Percentiles rank a stretch among this genome's conserved stretches.
Conservation (phyloP, 2,797 vertebrate species). For the Allobates femoralis region DNA sequence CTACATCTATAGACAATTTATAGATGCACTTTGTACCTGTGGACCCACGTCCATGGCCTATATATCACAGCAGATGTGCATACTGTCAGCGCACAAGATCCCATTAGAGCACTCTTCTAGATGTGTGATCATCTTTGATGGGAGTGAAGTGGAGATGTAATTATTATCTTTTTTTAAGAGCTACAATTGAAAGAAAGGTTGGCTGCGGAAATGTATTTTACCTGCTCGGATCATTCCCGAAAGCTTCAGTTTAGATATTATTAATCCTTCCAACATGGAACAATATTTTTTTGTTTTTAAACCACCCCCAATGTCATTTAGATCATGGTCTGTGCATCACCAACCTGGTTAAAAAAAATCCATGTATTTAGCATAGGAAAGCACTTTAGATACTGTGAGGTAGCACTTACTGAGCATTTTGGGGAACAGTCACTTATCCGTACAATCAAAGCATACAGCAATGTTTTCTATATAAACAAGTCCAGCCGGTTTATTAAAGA, state of each 20-base stretch:
- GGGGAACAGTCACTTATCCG: no score
- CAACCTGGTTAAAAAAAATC: no score
- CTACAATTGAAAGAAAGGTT: conserved; percentile 3
- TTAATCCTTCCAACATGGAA: neutral
- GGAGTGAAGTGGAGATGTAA: conserved; percentile 1
- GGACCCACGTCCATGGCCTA: neutral
- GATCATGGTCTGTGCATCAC: no score
- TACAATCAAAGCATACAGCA: no score
- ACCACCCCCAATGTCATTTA: no score
- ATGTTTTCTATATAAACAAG: no score
- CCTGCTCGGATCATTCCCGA: neutral
- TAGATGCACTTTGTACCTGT: neutral
- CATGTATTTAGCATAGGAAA: no score
- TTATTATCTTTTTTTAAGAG: conserved; percentile 20
- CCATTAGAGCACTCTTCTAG: conserved; percentile 8
- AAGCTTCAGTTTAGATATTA: neutral
- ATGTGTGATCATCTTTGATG: conserved; percentile 3
- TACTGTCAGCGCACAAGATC: neutral
- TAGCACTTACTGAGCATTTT: no score
- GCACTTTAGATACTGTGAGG: no score
- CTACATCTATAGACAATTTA: neutral
- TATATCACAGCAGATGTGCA: conserved; percentile 10
- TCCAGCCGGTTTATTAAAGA: no score
- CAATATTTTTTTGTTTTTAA: no score
- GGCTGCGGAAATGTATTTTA: conserved; percentile 1